phyloP scores from a whole-genome alignment of 2,113 vertebrate species.

The Empidonax alnorum region DNA sequence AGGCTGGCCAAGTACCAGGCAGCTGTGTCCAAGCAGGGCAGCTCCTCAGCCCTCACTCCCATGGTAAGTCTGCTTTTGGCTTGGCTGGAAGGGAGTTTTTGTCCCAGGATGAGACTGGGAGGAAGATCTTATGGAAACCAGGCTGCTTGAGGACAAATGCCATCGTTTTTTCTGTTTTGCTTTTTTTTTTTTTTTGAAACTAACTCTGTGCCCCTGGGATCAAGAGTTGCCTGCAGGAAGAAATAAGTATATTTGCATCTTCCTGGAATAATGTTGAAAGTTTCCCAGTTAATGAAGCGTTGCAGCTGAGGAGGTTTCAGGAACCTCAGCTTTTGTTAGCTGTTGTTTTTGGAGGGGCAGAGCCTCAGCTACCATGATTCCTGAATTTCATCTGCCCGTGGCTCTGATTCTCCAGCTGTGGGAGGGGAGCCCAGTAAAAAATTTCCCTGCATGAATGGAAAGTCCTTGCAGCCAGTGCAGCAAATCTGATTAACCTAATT shows the following conservation, averaged over 20 bases:
- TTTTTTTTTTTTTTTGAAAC: background rate
- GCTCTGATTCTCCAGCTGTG: background rate
- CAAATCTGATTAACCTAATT: slow-evolving; percentile 40
- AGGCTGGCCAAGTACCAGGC: slow-evolving; percentile 95
- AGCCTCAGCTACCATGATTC: background rate
- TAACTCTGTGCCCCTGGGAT: background rate
- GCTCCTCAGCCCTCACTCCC: background rate
- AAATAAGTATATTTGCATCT: background rate
- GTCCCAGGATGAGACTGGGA: background rate
- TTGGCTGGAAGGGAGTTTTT: background rate
- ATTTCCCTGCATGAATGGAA: background rate
- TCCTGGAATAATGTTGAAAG: background rate
- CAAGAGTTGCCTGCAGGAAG: background rate
- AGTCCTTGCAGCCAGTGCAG: slow-evolving; percentile 5
- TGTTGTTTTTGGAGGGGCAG: background rate
- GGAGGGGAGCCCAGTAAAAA: background rate
- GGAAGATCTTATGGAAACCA: background rate
- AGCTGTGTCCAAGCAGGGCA: slow-evolving; percentile 87
- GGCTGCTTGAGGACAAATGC: background rate
- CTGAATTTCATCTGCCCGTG: background rate
- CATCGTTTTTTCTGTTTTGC: background rate
- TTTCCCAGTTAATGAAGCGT: background rate
- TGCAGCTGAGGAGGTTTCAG: background rate
- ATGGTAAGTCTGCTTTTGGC: slow-evolving; percentile 57
- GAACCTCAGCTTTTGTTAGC: background rate